phyloP scores from a whole-genome alignment of 2,888 invertebrate genomes.

The Microctonus hyperodae region DNA sequence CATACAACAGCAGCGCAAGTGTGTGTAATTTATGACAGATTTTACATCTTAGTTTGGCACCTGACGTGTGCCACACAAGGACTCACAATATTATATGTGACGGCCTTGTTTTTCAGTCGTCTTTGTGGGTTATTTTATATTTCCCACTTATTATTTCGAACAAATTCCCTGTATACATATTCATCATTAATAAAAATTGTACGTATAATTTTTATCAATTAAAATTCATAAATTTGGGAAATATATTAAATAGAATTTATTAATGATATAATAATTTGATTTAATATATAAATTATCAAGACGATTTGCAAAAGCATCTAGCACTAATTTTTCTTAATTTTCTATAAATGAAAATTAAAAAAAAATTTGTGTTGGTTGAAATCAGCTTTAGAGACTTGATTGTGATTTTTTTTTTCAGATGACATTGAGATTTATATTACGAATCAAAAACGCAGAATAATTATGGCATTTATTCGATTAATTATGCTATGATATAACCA shows the following conservation, averaged over 20 bases:
- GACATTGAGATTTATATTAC: background rate
- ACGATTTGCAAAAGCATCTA: background rate
- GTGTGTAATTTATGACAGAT: background rate
- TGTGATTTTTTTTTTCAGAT: background rate
- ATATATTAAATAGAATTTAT: background rate
- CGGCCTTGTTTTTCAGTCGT: background rate
- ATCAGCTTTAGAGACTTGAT: background rate
- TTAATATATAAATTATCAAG: background rate
- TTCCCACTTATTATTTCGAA: background rate
- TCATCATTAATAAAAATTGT: background rate
- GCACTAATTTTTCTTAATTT: no score
- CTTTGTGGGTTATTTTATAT: background rate
- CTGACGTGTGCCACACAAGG: constrained; percentile 2
- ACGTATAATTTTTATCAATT: background rate
- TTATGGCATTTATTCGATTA: background rate
- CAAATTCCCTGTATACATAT: background rate
- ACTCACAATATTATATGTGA: background rate
- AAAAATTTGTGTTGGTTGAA: background rate
- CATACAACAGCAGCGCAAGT: background rate
- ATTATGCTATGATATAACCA: background rate
- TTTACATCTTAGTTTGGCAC: background rate
- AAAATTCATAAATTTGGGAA: no score
- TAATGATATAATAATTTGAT: background rate
- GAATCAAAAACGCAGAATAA: background rate
- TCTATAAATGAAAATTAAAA: background rate